phyloP scores from a whole-genome alignment of 1,140 invertebrate species.

The Reticulitermes speratus region DNA sequence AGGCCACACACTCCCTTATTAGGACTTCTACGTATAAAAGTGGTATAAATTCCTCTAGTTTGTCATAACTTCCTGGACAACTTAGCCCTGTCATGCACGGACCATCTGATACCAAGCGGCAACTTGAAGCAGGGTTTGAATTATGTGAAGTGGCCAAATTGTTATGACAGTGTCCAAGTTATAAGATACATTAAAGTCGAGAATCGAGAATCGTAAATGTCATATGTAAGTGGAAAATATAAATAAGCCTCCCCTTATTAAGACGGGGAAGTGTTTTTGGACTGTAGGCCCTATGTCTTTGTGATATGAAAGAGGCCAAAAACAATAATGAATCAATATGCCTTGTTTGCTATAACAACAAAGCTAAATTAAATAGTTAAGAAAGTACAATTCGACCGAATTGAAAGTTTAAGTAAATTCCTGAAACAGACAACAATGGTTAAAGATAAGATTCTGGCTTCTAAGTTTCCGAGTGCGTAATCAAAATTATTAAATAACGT shows the following conservation, averaged over 20 bases:
- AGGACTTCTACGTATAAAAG: neutral
- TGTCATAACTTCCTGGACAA: neutral
- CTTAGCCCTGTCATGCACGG: neutral
- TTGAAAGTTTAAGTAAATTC: too few species aligned
- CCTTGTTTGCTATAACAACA: too few species aligned
- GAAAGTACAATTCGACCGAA: too few species aligned
- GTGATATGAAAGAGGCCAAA: too few species aligned
- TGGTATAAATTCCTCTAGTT: neutral
- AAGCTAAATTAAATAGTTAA: too few species aligned
- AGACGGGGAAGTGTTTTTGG: neutral
- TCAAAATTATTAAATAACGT: too few species aligned
- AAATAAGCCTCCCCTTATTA: neutral
- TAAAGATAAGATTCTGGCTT: too few species aligned
- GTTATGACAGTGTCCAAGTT: neutral
- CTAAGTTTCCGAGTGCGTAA: too few species aligned
- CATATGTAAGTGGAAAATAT: neutral
- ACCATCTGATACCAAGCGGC: neutral
- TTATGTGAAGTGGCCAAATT: neutral
- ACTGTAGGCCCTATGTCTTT: too few species aligned
- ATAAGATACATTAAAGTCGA: neutral
- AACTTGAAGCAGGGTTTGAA: neutral
- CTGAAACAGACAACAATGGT: too few species aligned
- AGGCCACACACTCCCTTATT: neutral
- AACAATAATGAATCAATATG: too few species aligned
- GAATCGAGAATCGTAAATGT: neutral